These are phyloP conservation scores for Clistopyga incitator DNA, from an alignment of 2,888 invertebrate species.

Conservation along the genomic window DNA sequence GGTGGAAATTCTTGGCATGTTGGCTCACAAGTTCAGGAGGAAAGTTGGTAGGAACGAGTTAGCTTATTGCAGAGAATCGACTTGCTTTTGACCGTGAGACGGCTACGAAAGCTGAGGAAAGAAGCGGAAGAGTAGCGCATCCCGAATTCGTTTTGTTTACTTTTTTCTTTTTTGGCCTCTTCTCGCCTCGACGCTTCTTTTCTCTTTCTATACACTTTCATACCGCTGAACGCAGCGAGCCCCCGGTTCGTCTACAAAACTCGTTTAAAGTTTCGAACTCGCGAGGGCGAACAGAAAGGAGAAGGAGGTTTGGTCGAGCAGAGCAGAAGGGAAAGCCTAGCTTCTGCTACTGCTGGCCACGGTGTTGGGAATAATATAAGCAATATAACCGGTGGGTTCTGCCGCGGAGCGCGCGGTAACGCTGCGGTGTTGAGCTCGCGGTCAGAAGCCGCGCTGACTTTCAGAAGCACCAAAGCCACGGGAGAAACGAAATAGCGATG, in stretches of 20 bases:
- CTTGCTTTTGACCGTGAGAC: constrained; percentile 36
- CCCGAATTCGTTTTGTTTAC: constrained; percentile 17
- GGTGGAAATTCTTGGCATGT: constrained; percentile 10
- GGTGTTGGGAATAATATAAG: constrained; percentile 64
- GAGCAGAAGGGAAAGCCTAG: constrained; percentile 40
- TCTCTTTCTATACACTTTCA: constrained; percentile 54
- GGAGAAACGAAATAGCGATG: constrained; percentile 9
- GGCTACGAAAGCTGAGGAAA: constrained; percentile 1
- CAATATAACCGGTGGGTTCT: constrained; percentile 62
- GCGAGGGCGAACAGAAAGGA: constrained; percentile 23
- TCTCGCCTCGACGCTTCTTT: constrained; percentile 36
- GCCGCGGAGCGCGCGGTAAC: constrained; percentile 37
- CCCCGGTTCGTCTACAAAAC: constrained; percentile 56
- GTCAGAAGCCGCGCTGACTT: constrained; percentile 51
- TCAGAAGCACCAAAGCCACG: constrained; percentile 19
- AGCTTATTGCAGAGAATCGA: constrained; percentile 34
- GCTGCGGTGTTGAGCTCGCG: constrained; percentile 44
- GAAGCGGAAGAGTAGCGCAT: constrained; percentile 24
- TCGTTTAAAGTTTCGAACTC: constrained; percentile 66
- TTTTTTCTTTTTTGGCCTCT: constrained; percentile 15
- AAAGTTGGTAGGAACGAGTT: constrained; percentile 11
- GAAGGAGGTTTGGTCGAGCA: constrained; percentile 36
- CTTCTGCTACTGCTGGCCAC: constrained; percentile 39
- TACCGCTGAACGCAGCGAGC: constrained; percentile 42
- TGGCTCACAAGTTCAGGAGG: not conserved